Conservation (phyloP, 2,888 invertebrate genomes). For the Cosmorhoe ocellata region DNA sequence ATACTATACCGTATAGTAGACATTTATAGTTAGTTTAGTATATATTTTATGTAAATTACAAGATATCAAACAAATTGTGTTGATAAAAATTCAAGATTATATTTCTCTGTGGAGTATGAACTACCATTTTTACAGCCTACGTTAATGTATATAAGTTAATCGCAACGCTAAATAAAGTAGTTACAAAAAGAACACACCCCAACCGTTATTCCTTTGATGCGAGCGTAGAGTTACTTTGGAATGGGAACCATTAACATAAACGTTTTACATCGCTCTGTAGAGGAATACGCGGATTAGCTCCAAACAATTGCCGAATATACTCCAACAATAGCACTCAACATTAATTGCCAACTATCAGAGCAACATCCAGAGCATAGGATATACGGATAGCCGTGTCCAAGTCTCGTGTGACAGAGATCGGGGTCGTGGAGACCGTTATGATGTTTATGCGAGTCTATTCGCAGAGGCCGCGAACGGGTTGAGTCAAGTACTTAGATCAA, state of each 20-base stretch:
- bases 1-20: too few species aligned
- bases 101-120: too few species aligned
- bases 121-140: too few species aligned
- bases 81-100: too few species aligned
- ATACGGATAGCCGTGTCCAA: conserved; percentile 35
- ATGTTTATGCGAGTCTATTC: conserved; percentile 46
- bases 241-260: not conserved
- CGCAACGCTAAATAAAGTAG: too few species aligned
- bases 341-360: conserved; percentile 27
- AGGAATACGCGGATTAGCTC: not conserved
- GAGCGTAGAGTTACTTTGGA: too few species aligned
- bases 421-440: conserved; percentile 59
- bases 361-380: conserved; percentile 27
- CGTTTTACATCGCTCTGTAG: not conserved
- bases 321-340: conserved; percentile 17
- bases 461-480: conserved; percentile 29
- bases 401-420: conserved; percentile 46
- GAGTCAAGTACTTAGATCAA: conserved; percentile 14
- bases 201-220: too few species aligned
- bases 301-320: conserved; percentile 11
- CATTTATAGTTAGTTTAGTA: too few species aligned
- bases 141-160: too few species aligned
- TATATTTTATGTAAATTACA: too few species aligned
- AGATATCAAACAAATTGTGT: too few species aligned
- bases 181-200: too few species aligned